Evolutionary conservation across 2,888 invertebrate genomes (phyloP).

Genomic region (Barypeithes pellucidus): DNA sequence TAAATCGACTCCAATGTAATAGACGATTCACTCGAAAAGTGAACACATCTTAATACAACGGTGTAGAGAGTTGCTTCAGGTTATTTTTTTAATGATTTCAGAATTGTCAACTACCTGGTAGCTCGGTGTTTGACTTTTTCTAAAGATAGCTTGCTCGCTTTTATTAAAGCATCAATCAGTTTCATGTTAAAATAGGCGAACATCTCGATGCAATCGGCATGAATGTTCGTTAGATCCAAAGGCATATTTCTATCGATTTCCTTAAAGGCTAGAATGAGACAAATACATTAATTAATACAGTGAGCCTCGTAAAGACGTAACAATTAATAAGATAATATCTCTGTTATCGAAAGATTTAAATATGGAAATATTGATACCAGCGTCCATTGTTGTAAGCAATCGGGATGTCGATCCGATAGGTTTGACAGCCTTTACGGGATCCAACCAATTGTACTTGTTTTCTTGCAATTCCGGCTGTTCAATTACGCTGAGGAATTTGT

Average conservation of each 20-base stretch:
- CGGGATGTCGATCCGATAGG: slow-evolving; percentile 76
- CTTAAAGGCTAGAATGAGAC: slow-evolving; percentile 73
- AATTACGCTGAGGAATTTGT: slow-evolving; percentile 81
- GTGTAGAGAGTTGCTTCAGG: no score
- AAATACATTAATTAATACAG: no score
- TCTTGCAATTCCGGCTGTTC: slow-evolving; percentile 75
- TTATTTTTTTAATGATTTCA: not conserved
- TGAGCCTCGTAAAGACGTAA: no score
- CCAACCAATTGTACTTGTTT: slow-evolving; percentile 78
- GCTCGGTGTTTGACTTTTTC: slow-evolving; percentile 80
- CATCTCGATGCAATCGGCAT: slow-evolving; percentile 85
- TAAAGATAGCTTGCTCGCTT: slow-evolving; percentile 82
- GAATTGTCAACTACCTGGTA: slow-evolving; percentile 60
- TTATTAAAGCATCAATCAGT: slow-evolving; percentile 82
- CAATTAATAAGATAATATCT: no score
- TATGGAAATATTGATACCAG: no score
- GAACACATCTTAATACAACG: no score
- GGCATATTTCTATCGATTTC: slow-evolving; percentile 77
- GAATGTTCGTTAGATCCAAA: slow-evolving; percentile 75
- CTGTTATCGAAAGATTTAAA: no score
- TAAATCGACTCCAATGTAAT: no score
- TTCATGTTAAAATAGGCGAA: slow-evolving; percentile 87
- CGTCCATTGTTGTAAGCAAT: slow-evolving; percentile 73
- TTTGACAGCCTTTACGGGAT: slow-evolving; percentile 76
- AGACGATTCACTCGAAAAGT: no score